Percentiles rank a stretch among this genome's conserved stretches.
Conservation (phyloP, 2,113 vertebrate species). For the Labeo rohita region DNA sequence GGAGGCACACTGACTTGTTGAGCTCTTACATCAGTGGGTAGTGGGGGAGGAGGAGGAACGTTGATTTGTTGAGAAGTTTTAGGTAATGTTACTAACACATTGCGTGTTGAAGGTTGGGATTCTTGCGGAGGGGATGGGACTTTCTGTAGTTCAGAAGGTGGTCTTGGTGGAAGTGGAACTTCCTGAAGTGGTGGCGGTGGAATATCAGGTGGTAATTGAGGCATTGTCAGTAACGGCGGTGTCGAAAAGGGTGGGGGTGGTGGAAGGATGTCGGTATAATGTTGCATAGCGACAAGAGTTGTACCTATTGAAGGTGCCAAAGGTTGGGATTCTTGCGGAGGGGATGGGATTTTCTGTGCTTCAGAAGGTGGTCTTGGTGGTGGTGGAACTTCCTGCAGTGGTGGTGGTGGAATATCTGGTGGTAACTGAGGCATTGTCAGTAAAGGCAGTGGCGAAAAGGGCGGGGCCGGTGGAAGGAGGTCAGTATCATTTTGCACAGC, state of each 20-base stretch:
- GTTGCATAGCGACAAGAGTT: constrained; percentile 71
- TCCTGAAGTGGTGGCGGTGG: constrained; percentile 36
- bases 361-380: constrained; percentile 10
- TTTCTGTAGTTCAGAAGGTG: constrained; percentile 27
- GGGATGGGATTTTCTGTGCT: constrained; percentile 28
- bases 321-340: constrained; percentile 59
- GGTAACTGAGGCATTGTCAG: constrained; percentile 4
- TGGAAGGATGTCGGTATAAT: constrained; percentile 75
- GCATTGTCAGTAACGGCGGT: constrained; percentile 22
- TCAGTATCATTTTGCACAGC: constrained; percentile 76
- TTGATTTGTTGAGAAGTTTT: background rate
- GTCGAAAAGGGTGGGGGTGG: constrained; percentile 66
- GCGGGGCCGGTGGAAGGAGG: constrained; percentile 68
- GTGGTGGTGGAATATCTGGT: constrained; percentile 31
- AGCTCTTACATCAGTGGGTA: background rate
- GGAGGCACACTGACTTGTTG: background rate
- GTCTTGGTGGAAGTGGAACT: constrained; percentile 1
- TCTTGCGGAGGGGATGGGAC: constrained; percentile 39
- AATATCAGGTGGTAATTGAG: constrained; percentile 23
- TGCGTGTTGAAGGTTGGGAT: constrained; percentile 8
- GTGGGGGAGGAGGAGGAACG: background rate
- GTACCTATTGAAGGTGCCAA: constrained; percentile 76
- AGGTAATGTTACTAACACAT: constrained; percentile 40
- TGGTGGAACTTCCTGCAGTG: constrained; percentile 19
- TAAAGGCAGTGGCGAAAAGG: constrained; percentile 56